Evolutionary conservation across 2,113 vertebrate genomes (phyloP).

Genomic region (Microcebus lehilahytsara): DNA sequence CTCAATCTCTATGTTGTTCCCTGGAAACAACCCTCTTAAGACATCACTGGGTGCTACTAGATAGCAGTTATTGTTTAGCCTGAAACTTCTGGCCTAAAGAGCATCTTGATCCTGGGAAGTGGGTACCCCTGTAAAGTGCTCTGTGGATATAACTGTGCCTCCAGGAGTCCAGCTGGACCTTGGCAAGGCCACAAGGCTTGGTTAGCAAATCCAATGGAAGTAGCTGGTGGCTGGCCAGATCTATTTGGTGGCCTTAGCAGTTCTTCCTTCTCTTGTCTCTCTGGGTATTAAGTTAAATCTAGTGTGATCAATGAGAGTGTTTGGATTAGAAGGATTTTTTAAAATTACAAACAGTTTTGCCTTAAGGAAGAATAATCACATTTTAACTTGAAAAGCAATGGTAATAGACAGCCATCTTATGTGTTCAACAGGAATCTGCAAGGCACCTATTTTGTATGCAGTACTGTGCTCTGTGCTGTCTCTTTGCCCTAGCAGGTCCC

Average conservation of each 20-base stretch:
- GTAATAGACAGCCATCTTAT: neutral
- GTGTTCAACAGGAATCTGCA: slow-evolving; percentile 3
- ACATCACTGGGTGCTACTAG: neutral
- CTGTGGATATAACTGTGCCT: neutral
- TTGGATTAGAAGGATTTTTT: neutral
- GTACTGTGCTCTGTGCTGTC: neutral
- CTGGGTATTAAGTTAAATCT: neutral
- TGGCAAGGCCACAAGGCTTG: neutral
- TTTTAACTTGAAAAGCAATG: slow-evolving; percentile 22
- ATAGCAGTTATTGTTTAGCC: neutral
- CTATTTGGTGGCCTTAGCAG: neutral
- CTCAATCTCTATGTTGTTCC: neutral
- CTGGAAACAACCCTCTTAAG: neutral
- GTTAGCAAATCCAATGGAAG: neutral
- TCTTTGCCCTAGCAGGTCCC: slow-evolving; percentile 10
- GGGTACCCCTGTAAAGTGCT: neutral
- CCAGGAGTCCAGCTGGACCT: slow-evolving; percentile 5
- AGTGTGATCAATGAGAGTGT: neutral
- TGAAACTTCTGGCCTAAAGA: neutral
- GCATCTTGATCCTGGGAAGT: neutral
- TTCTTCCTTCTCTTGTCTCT: neutral
- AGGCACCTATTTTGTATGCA: slow-evolving; percentile 28
- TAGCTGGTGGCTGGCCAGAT: neutral
- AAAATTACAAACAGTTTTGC: neutral
- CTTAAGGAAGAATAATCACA: neutral